Evolutionary conservation across 1,140 invertebrate species (phyloP), one percentile per base, ranked within the genome.

Genomic region (Sipha flava): DNA sequence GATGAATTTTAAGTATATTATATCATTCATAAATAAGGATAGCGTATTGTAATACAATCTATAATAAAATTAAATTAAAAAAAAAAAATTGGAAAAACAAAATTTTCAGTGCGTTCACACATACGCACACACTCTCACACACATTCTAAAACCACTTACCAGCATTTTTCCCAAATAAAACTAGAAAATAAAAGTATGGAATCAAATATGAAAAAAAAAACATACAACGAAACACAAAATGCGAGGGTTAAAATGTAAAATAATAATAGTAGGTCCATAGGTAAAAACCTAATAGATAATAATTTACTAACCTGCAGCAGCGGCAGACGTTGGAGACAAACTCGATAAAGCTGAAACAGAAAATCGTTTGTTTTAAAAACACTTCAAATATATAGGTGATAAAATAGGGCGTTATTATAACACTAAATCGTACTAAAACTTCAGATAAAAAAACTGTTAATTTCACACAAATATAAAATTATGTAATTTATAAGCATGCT

Each of bases 331-430:
- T 1, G 81, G 80, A 16, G 83, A 82, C 66, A 83, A 77, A 80
- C 81, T 83, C 31, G 83, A 82, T 45, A 82, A 66, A 77, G 83
- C 83, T 83, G 81, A 79, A 82, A 82, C 68, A 82, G 26, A 80
- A 43, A 66, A 43, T 43, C 12, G 21, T 43, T 26, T 12, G 21
- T 66, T 23, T 66, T 66, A 23, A 40, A 37, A 64, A 66, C n/a
- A 5, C 21, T 10, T 12, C 3, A 2, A 43, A 40, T 23, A 7
- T 40, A 1, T 4, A 66, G 10, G 21, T 43, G 23, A 73, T 43
- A 16, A 26, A 66, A 66, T 21, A 43, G 34, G 43, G 64, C 37
- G 37, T 43, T 66, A 43, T 23, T 66, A 43, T 66, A 23, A 40
- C 18, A 66, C 62, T 66, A 37, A 18, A 26, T 43, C 37, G 64